Evolutionary conservation across 2,888 invertebrate genomes (phyloP).

Genomic region (Frankliniella fusca): DNA sequence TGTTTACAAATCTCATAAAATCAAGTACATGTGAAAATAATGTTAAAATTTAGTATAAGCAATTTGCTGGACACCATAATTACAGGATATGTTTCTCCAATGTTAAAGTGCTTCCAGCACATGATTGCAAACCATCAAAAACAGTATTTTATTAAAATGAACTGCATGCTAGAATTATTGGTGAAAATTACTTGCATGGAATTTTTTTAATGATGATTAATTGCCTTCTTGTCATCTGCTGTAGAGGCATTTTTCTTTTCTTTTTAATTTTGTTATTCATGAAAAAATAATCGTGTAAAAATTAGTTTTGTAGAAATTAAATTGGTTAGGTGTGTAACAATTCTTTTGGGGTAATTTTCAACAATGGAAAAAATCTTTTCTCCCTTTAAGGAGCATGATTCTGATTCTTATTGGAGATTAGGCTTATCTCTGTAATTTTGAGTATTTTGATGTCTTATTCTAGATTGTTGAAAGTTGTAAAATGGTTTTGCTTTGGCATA

Average conservation of each 20-base stretch:
- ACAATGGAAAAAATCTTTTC: neutral
- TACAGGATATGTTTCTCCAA: neutral
- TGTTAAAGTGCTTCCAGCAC: constrained; percentile 16
- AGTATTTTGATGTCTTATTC: constrained; percentile 20
- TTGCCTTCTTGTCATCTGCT: constrained; percentile 7
- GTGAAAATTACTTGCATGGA: neutral
- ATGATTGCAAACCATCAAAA: constrained; percentile 12
- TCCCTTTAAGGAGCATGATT: neutral
- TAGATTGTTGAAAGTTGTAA: constrained; percentile 17
- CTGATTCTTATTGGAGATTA: constrained; percentile 11
- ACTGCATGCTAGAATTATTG: neutral
- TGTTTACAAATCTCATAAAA: constrained; percentile 22
- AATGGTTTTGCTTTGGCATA: constrained; percentile 3
- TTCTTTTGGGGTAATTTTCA: neutral
- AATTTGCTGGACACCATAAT: constrained; percentile 5
- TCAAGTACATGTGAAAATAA: constrained; percentile 23
- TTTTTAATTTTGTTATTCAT: neutral
- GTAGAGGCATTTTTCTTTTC: neutral
- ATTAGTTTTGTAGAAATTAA: constrained; percentile 25
- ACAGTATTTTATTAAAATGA: constrained; percentile 23
- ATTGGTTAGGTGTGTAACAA: neutral
- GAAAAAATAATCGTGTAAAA: constrained; percentile 5
- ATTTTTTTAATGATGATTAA: neutral
- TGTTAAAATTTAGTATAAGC: constrained; percentile 6
- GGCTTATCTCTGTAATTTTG: constrained; percentile 17